Conservation (phyloP, 1,140 invertebrate species). For the Euborellia annulipes region DNA sequence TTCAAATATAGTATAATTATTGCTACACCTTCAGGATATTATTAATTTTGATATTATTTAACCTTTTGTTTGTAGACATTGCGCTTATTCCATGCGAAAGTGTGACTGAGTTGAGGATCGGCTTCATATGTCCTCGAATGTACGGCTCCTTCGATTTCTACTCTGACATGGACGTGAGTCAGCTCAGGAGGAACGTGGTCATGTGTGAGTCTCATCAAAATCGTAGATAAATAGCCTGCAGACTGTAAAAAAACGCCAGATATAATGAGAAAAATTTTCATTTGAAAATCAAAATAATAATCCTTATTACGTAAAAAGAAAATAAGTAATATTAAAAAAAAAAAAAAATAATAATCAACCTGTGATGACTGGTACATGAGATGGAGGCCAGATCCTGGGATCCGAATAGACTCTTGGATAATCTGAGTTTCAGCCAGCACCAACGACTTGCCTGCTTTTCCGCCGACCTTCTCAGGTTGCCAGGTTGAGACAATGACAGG, state of each 20-base stretch:
- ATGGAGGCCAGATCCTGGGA: conserved; percentile 81
- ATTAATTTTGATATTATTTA: no score
- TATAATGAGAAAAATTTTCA: no score
- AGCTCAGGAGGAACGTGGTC: conserved; percentile 60
- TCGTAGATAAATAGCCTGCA: conserved; percentile 79
- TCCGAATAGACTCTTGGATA: conserved; percentile 82
- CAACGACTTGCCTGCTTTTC: conserved; percentile 58
- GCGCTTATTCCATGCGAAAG: conserved; percentile 91
- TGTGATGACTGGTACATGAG: conserved; percentile 87
- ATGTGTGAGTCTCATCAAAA: conserved; percentile 79
- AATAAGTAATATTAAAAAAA: no score
- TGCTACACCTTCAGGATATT: neutral
- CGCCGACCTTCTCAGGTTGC: conserved; percentile 72
- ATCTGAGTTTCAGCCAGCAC: conserved; percentile 85
- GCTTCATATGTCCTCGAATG: conserved; percentile 88
- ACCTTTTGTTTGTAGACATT: conserved; percentile 94
- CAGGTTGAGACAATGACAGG: conserved; percentile 72
- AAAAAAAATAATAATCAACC: no score
- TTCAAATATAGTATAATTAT: conserved; percentile 3
- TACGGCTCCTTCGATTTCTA: conserved; percentile 80
- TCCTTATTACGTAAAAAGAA: no score
- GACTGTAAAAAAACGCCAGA: conserved; percentile 25
- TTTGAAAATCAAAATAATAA: no score
- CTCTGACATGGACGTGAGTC: conserved; percentile 72
- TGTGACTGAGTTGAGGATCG: conserved; percentile 84